phyloP scores from a whole-genome alignment of 2,888 invertebrate genomes.

The Metellina segmentata region DNA sequence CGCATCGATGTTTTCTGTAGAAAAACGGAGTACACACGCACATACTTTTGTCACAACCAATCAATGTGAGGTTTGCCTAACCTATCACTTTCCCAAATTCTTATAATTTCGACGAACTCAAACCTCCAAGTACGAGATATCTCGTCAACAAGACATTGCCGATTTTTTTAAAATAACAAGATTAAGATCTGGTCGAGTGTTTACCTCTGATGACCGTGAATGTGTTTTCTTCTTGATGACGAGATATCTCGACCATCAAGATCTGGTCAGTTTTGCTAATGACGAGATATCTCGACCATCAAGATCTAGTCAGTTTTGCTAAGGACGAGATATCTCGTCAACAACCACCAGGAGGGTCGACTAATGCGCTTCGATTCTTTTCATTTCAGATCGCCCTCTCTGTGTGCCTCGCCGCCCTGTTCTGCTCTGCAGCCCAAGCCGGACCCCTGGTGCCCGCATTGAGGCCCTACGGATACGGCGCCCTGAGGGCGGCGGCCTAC shows the following conservation, averaged over 20 bases:
- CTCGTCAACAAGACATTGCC: neutral
- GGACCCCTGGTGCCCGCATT: neutral
- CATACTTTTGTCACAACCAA: too few species aligned
- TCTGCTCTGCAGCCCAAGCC: neutral
- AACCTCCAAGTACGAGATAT: neutral
- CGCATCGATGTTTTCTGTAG: neutral
- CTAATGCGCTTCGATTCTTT: too few species aligned
- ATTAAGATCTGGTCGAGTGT: too few species aligned
- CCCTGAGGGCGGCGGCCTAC: neutral
- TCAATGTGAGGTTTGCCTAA: too few species aligned
- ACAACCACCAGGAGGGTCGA: too few species aligned
- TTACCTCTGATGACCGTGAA: too few species aligned
- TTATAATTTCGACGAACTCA: too few species aligned
- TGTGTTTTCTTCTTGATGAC: too few species aligned
- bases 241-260: too few species aligned
- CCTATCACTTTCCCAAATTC: too few species aligned
- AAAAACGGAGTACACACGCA: neutral
- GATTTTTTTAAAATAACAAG: too few species aligned
- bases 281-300: neutral
- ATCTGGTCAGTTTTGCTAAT: neutral
- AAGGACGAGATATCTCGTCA: neutral
- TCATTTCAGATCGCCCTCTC: constrained; percentile 6
- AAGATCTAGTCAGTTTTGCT: neutral
- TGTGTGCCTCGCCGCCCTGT: constrained; percentile 15
- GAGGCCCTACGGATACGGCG: neutral